These are phyloP conservation scores for Desoria tigrina DNA, from an alignment of 2,888 invertebrate genomes.

Conservation along the genomic window DNA sequence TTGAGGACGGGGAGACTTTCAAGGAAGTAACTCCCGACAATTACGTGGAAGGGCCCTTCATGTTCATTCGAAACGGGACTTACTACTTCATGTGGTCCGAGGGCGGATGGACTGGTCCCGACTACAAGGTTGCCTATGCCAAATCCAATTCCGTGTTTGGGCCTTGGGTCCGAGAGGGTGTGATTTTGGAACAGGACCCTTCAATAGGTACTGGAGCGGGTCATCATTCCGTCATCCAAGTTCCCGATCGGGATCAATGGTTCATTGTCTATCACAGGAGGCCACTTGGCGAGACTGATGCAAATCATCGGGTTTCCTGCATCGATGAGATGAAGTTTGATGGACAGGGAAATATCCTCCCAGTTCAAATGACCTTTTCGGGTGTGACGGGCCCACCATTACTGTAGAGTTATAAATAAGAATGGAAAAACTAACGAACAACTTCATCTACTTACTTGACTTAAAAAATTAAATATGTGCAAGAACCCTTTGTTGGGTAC, in stretches of 20 bases:
- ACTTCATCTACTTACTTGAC: too few species aligned
- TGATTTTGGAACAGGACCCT: slow-evolving; percentile 43
- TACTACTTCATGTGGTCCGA: slow-evolving; percentile 50
- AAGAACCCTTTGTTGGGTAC: too few species aligned
- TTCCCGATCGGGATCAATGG: slow-evolving; percentile 34
- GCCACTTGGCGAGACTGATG: slow-evolving; percentile 35
- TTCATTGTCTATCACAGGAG: slow-evolving; percentile 47
- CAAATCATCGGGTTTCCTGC: slow-evolving; percentile 40
- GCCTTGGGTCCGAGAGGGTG: slow-evolving; percentile 30
- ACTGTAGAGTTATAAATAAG: slow-evolving; percentile 9
- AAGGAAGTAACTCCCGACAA: slow-evolving; percentile 43
- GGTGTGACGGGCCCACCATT: slow-evolving; percentile 35
- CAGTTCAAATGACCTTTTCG: slow-evolving; percentile 36
- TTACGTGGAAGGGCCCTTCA: slow-evolving; percentile 44
- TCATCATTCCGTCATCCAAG: slow-evolving; percentile 44
- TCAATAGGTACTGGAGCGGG: slow-evolving; percentile 45
- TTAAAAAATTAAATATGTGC: too few species aligned
- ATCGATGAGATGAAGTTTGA: slow-evolving; percentile 45
- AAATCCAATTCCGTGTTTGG: slow-evolving; percentile 36
- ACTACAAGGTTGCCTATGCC: slow-evolving; percentile 47
- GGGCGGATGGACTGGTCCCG: slow-evolving; percentile 45
- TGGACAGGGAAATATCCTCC: slow-evolving; percentile 35
- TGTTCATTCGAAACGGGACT: slow-evolving; percentile 39
- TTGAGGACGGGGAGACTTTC: slow-evolving; percentile 27
- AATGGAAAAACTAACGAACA: background rate